phyloP scores from a whole-genome alignment of 2,797 vertebrate genomes.

The Diceros bicornis region DNA sequence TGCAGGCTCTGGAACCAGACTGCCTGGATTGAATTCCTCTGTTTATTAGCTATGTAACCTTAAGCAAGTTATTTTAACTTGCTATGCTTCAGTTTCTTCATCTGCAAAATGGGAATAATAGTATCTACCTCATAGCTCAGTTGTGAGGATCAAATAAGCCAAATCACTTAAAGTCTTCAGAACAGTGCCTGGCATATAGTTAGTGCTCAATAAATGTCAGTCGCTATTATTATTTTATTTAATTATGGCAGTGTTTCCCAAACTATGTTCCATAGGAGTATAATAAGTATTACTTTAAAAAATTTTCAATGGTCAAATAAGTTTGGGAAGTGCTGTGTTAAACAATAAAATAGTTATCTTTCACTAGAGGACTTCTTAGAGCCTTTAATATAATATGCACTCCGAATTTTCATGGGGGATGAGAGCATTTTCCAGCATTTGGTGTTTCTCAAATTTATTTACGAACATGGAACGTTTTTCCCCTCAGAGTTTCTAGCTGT shows the following conservation, averaged over 20 bases:
- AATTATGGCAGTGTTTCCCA: not conserved
- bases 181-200: not conserved
- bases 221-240: not conserved
- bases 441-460: constrained; percentile 20
- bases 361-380: constrained; percentile 4
- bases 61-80: constrained; percentile 22
- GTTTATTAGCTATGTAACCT: constrained; percentile 11
- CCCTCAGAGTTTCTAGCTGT: not conserved
- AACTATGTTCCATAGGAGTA: not conserved
- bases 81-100: not conserved
- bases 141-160: not conserved
- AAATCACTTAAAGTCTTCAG: constrained; percentile 18
- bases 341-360: constrained; percentile 9
- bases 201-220: not conserved
- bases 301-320: not conserved
- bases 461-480: not conserved
- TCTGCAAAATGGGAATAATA: constrained; percentile 14
- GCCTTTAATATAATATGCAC: constrained; percentile 6
- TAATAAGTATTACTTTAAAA: constrained; percentile 17
- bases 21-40: not conserved
- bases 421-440: not conserved
- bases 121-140: not conserved
- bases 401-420: not conserved
- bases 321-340: not conserved
- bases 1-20: not conserved